Evolutionary conservation across 2,888 invertebrate genomes (phyloP), one percentile per base, ranked within the genome.

Genomic region (Ichneumoninae sp.): DNA sequence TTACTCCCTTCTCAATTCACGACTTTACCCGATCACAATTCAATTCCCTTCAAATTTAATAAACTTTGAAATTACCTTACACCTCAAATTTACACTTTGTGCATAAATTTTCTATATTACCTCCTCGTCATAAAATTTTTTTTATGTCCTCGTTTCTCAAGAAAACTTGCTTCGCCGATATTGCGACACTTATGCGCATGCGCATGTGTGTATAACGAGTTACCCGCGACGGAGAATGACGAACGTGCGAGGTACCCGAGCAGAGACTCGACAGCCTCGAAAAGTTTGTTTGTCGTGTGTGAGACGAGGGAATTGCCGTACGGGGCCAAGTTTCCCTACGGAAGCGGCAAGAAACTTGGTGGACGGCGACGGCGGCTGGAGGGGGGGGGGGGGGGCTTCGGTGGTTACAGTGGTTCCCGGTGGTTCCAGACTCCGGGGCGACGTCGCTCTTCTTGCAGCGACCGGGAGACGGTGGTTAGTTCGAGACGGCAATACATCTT

Each of bases 401-500:
- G 50, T 33, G 70, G 44, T 71, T 57, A 81, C 36, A 65, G 65
- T 68, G 57, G 63, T 65, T 81, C 63, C 71, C 47, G 52, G 52
- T 74, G 60, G 52, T 84, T 65, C 30, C 63, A 69, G 77, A 81
- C 60, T 68, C 73, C 33, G 22, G 60, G 63, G 66, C 69, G 78
- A 33, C 73, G 40, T 50, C 70, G 16, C 47, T 65, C 26, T 81
- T 73, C 36, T 81, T 52, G 30, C 30, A 47, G 30, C 7, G 74
- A 26, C 26, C 13, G 22, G 19, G 44, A 50, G 26, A 77, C 66
- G 50, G 78, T 57, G 77, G 81, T 82, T 79, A 74, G 79, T 52
- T 75, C 66, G 60, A 33, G 75, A 40, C 52, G 26, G 78, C 81
- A 68, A 83, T 85, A 83, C 74, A 75, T 85, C 85, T 83, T 75